These are phyloP conservation scores for Halyomorpha halys DNA, from an alignment of 1,140 invertebrate species.

Conservation along the genomic window DNA sequence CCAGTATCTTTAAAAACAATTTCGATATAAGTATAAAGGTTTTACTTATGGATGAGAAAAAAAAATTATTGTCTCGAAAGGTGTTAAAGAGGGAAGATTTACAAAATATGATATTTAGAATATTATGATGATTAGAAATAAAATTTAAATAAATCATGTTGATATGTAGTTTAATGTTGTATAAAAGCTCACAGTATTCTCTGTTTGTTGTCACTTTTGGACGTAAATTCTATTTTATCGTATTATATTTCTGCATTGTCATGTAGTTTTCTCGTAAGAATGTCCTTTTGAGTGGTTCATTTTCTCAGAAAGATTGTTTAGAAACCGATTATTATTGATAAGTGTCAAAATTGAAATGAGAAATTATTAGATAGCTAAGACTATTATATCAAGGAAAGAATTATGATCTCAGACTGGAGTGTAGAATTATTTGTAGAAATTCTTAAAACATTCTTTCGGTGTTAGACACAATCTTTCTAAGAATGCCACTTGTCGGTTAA, in stretches of 20 bases:
- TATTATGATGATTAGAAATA: slow-evolving; percentile 14
- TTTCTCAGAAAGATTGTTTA: slow-evolving; percentile 27
- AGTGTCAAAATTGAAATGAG: no score
- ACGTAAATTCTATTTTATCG: slow-evolving; percentile 29
- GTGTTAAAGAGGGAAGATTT: slow-evolving; percentile 4
- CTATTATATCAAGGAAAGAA: background rate
- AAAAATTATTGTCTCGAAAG: slow-evolving; percentile 1
- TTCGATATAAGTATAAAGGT: slow-evolving; percentile 1
- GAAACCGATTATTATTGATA: no score
- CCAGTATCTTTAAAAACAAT: background rate
- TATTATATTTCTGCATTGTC: slow-evolving; percentile 16
- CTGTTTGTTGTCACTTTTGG: slow-evolving; percentile 27
- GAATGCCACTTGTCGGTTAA: slow-evolving; percentile 1
- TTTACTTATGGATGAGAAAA: slow-evolving; percentile 3
- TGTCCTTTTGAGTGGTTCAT: slow-evolving; percentile 12
- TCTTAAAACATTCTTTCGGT: no score
- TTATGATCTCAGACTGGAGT: background rate
- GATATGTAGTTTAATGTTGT: slow-evolving; percentile 25
- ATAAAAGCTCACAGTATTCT: slow-evolving; percentile 27
- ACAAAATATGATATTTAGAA: slow-evolving; percentile 16
- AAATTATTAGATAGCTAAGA: no score
- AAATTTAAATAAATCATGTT: slow-evolving; percentile 22
- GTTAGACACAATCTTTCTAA: slow-evolving; percentile 17
- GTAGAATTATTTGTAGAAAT: background rate
- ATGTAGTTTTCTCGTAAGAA: slow-evolving; percentile 17